Percentiles rank a stretch among this genome's conserved stretches.
phyloP scores from a whole-genome alignment of 2,888 invertebrate species.

The Drosophila mimetica region DNA sequence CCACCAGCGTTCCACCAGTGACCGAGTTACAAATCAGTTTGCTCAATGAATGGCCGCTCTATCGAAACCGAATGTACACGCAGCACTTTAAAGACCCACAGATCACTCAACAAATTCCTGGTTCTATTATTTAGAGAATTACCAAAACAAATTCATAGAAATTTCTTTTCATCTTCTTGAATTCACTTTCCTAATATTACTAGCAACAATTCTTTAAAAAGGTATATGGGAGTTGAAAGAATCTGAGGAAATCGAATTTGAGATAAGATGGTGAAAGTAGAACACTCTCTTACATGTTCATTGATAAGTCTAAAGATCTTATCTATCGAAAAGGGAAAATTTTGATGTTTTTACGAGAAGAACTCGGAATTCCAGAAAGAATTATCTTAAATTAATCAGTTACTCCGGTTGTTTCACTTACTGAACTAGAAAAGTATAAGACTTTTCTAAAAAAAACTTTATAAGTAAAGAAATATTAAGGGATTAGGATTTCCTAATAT shows the following conservation, averaged over 20 bases:
- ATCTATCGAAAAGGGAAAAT: background rate
- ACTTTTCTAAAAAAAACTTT: background rate
- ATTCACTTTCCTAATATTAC: too few species aligned
- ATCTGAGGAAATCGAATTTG: background rate
- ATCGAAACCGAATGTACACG: conserved; percentile 60
- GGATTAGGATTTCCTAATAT: background rate
- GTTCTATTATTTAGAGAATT: background rate
- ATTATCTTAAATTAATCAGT: background rate
- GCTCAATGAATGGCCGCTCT: conserved; percentile 50
- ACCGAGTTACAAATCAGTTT: conserved; percentile 68
- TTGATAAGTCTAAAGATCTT: background rate
- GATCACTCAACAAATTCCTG: conserved; percentile 11
- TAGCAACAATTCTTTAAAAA: background rate
- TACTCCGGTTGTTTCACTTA: background rate
- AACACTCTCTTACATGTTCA: background rate
- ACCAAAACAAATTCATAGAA: background rate
- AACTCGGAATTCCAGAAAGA: background rate
- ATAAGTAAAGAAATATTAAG: too few species aligned
- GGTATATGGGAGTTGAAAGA: background rate
- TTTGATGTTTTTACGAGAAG: conserved; percentile 3
- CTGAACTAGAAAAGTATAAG: background rate
- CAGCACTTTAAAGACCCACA: conserved; percentile 17
- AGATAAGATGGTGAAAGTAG: conserved; percentile 2
- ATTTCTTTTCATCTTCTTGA: background rate
- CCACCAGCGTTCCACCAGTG: conserved; percentile 62